These are phyloP conservation scores for Podarcis muralis DNA, from an alignment of 2,113 vertebrate genomes.

Conservation along the genomic window DNA sequence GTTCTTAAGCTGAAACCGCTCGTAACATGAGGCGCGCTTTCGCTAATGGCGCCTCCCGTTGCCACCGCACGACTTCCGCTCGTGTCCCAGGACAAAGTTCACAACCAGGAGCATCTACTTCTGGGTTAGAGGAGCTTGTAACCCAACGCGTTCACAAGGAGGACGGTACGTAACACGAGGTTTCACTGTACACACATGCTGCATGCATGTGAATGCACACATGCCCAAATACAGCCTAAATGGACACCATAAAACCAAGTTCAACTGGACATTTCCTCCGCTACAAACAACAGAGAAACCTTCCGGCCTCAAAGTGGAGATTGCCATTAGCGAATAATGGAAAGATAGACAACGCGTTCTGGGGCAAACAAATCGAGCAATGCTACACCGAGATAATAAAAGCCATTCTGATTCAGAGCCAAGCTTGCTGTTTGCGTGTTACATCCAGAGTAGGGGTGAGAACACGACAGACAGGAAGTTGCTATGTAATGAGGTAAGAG, in stretches of 20 bases:
- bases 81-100: too few species aligned
- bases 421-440: neutral
- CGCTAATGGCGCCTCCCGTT: too few species aligned
- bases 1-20: too few species aligned
- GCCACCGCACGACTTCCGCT: too few species aligned
- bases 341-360: slow-evolving; percentile 7
- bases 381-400: neutral
- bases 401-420: neutral
- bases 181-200: neutral
- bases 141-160: too few species aligned
- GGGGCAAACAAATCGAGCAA: slow-evolving; percentile 38
- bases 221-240: neutral
- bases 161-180: too few species aligned
- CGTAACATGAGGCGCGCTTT: too few species aligned
- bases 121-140: too few species aligned
- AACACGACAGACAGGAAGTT: slow-evolving; percentile 24
- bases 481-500: neutral
- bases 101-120: too few species aligned
- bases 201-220: neutral
- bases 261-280: neutral
- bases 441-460: neutral
- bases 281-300: neutral
- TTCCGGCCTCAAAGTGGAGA: neutral
- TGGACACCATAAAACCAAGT: too few species aligned
- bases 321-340: neutral